phyloP scores from a whole-genome alignment of 2,113 vertebrate species.

The Dasyurus viverrinus region DNA sequence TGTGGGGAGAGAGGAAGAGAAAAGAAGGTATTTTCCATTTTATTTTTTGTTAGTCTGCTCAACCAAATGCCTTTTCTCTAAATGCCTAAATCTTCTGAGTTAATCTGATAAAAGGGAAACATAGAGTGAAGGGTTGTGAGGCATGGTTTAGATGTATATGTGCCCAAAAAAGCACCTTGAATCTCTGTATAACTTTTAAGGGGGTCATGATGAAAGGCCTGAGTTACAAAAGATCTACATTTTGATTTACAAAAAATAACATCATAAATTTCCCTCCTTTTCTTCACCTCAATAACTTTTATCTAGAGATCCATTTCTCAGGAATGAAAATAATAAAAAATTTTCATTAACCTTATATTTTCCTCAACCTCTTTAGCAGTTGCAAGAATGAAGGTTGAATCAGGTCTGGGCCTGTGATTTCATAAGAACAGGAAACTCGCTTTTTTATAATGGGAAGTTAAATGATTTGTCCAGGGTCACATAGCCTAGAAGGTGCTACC shows the following conservation, averaged over 20 bases:
- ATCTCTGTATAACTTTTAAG: background rate
- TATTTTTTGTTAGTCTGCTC: background rate
- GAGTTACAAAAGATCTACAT: background rate
- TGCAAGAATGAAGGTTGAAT: background rate
- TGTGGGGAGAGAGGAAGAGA: background rate
- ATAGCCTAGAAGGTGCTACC: background rate
- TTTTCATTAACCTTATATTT: background rate
- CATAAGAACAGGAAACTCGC: background rate
- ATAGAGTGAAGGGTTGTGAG: background rate
- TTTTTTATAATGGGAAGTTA: background rate
- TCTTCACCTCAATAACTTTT: background rate
- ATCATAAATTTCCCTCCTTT: conserved; percentile 36
- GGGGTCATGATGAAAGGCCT: background rate
- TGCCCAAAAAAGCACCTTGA: background rate
- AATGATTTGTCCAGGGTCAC: background rate
- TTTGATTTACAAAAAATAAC: background rate
- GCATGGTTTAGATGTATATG: background rate
- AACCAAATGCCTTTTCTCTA: background rate
- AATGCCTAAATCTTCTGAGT: background rate
- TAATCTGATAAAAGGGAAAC: background rate
- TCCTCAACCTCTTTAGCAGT: conserved; percentile 1
- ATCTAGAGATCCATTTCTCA: conserved; percentile 35
- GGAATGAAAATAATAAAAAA: conserved; percentile 18
- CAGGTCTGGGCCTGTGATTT: background rate
- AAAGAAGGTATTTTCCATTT: conserved; percentile 1